Conservation (phyloP, 2,888 invertebrate species). For the Yponomeuta plumbellus region DNA sequence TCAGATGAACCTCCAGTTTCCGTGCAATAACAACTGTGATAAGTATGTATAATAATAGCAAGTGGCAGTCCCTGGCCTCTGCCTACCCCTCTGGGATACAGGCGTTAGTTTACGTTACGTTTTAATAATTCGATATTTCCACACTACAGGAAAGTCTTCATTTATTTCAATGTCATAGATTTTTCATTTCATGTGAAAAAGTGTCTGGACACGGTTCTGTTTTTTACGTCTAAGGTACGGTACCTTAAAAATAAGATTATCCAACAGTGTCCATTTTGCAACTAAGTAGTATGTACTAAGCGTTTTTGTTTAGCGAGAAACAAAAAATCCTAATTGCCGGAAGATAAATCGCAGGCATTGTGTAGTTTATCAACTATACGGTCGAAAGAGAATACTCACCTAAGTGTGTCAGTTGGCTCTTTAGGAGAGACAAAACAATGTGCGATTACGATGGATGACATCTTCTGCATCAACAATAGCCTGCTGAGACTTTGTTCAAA, state of each 20-base stretch:
- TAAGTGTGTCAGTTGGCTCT: background rate
- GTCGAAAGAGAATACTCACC: background rate
- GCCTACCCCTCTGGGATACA: no score
- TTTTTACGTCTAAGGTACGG: no score
- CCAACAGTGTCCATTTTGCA: conserved; percentile 1
- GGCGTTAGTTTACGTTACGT: no score
- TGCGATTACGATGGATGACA: background rate
- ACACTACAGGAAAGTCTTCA: no score
- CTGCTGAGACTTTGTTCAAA: background rate
- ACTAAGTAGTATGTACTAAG: background rate
- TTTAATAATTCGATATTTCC: no score
- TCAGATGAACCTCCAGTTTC: no score
- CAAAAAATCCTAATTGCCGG: conserved; percentile 10
- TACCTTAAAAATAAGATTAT: background rate
- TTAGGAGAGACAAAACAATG: background rate
- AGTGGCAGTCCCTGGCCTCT: no score
- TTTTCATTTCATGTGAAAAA: no score
- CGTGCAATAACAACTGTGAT: no score
- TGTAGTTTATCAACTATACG: background rate
- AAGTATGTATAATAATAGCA: no score
- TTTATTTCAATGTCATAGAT: no score
- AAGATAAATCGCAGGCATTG: background rate
- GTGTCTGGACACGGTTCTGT: no score
- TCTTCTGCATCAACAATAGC: background rate
- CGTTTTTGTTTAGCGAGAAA: background rate